A percentile compares a stretch with the other conserved stretches of the same genome.
These are phyloP conservation scores for Calephelis nemesis DNA, from an alignment of 1,140 invertebrate genomes.

Conservation along the genomic window DNA sequence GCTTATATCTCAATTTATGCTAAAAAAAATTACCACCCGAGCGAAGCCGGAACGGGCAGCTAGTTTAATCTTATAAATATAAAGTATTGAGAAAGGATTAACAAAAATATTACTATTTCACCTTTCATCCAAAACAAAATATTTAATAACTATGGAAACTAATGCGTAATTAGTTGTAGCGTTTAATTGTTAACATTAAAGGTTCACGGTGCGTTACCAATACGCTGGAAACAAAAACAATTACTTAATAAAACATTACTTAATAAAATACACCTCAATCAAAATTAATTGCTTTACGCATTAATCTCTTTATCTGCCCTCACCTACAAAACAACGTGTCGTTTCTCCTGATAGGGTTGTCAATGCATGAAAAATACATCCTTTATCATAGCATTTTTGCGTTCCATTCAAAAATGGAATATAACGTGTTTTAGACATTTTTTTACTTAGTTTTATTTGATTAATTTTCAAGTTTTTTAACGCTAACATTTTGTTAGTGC, in stretches of 20 bases:
- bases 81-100: too few relatives aligned
- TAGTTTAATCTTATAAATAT: too few relatives aligned
- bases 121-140: constrained; percentile 5
- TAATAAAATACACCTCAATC: constrained; percentile 66
- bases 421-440: too few relatives aligned
- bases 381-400: too few relatives aligned
- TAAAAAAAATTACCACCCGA: too few relatives aligned
- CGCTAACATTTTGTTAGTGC: too few relatives aligned
- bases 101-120: neutral
- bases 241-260: constrained; percentile 69
- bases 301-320: constrained; percentile 47
- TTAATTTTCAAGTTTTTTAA: too few relatives aligned
- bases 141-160: constrained; percentile 13
- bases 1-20: too few relatives aligned
- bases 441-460: too few relatives aligned
- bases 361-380: too few relatives aligned
- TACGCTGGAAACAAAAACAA: constrained; percentile 70
- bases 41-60: too few relatives aligned
- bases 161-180: constrained; percentile 19
- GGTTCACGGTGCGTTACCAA: constrained; percentile 59
- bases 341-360: neutral
- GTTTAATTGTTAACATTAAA: constrained; percentile 31
- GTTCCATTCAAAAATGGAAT: too few relatives aligned
- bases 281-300: constrained; percentile 68
- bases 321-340: constrained; percentile 17